Conservation (phyloP, 2,113 vertebrate genomes). For the Lepisosteus osseus region DNA sequence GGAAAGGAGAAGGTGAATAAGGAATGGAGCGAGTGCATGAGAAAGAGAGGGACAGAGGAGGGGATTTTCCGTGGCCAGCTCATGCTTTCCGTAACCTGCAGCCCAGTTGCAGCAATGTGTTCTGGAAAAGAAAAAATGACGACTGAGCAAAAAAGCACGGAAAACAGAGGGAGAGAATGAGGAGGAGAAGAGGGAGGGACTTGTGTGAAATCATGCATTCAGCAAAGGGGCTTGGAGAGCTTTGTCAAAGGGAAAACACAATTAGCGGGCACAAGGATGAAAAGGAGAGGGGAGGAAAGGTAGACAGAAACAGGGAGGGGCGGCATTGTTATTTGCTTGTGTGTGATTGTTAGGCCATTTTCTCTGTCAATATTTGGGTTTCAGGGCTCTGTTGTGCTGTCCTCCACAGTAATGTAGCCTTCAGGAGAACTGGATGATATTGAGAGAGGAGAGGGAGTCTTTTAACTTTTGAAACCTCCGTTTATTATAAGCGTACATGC, state of each 20-base stretch:
- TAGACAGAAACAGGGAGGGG: not conserved
- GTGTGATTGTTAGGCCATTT: no score
- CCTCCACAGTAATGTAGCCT: no score
- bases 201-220: no score
- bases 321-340: no score
- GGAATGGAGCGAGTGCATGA: conserved; percentile 1
- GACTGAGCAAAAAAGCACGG: not conserved
- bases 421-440: no score
- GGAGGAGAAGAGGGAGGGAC: not conserved
- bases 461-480: no score
- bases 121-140: not conserved
- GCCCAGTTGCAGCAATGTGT: not conserved
- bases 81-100: conserved; percentile 43
- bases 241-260: no score
- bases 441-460: no score
- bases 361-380: no score
- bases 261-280: not conserved
- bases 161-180: not conserved
- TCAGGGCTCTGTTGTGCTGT: no score
- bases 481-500: no score
- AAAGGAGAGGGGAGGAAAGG: not conserved
- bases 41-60: conserved; percentile 19
- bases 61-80: conserved; percentile 62
- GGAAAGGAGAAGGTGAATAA: conserved; percentile 17
- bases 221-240: no score